Base-by-base conservation (phyloP, 2,797 vertebrate genomes). In the Tokudaia tokunoshimensis region DNA sequence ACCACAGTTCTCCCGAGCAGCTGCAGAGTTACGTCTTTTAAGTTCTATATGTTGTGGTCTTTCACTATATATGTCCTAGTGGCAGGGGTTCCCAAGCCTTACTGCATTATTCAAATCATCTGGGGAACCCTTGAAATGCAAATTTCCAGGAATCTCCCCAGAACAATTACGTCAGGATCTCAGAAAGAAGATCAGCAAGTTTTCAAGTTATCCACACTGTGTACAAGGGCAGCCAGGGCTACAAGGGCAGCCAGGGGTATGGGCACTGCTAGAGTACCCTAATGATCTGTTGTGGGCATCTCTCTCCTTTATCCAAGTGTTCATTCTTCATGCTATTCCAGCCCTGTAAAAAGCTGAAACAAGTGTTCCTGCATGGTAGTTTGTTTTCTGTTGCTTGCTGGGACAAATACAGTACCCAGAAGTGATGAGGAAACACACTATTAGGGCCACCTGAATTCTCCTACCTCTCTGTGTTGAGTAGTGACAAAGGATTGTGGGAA, bases 1-100 rank as follows among this genome's bases (percentile, higher is more conserved):
- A 97, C 92, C 95, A 93, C 95, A 95, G 88, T 93, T 95, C 86
- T 97, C 86, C 91, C 78, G 83, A 95, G 75, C 91, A 93, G 75
- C 89, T 95, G 96, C 1, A 15, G 29, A 89, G 91, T 86, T 80
- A 41, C 13, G 9, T 37, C 86, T 80, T 72, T 13, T 78, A 94
- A 92, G 63, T 96, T 59, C 89, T 84, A 55, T 80, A 75, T 57
- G 52, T 22, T 29, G 41, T 85, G 80, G 26, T 47, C n/a, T 61
- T 41, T 34, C 74, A 44, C 63, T 70, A 12, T 17, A 22, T 4
- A 41, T 65, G 15, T n/a, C 50, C 22, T 44, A 74, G 24, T 37
- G 37, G 3, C 1, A 2, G 44, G 63, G 1, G 2, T 34, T 94
- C 57, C 55, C 57, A 63, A 89, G 57, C 4, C 3, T 65, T 57